phyloP scores from a whole-genome alignment of 2,113 vertebrate genomes.

The Toxotes chatareus region DNA sequence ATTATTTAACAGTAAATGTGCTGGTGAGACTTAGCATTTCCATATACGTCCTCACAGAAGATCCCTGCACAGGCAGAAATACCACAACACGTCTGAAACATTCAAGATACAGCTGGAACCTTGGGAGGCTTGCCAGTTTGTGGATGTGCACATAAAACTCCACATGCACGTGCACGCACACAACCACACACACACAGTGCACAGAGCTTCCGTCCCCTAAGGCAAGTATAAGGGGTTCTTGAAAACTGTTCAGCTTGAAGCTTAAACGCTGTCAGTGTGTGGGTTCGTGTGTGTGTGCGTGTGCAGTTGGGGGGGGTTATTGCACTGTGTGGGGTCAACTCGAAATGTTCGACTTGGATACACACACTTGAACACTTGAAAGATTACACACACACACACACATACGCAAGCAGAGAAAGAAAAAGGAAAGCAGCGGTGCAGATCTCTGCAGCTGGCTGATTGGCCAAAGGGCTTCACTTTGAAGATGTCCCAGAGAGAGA shows the following conservation, averaged over 20 bases:
- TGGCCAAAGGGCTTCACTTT: slow-evolving; percentile 77
- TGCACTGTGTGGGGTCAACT: slow-evolving; percentile 59
- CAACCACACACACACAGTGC: slow-evolving; percentile 26
- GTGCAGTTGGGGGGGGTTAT: not conserved
- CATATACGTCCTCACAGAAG: slow-evolving; percentile 24
- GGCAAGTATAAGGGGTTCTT: slow-evolving; percentile 44
- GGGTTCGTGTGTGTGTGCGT: slow-evolving; percentile 12
- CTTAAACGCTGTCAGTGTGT: slow-evolving; percentile 26
- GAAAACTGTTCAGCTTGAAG: slow-evolving; percentile 59
- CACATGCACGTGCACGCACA: slow-evolving; percentile 21
- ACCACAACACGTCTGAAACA: slow-evolving; percentile 56
- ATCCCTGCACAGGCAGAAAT: slow-evolving; percentile 9
- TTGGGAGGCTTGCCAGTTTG: slow-evolving; percentile 46
- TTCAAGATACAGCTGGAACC: slow-evolving; percentile 65
- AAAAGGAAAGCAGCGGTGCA: slow-evolving; percentile 54
- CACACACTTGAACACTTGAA: slow-evolving; percentile 47
- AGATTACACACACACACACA: slow-evolving; percentile 28
- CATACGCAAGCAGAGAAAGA: not conserved
- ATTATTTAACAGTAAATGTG: slow-evolving; percentile 54
- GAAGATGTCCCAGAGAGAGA: slow-evolving; percentile 71
- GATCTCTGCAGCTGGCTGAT: slow-evolving; percentile 67
- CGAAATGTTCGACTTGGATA: slow-evolving; percentile 57
- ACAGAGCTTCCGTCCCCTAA: slow-evolving; percentile 46
- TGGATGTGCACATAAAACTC: not conserved
- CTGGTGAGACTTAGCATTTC: slow-evolving; percentile 44